Percentiles rank a stretch among this genome's conserved stretches.
Evolutionary conservation across 2,113 vertebrate species (phyloP).

Genomic region (Cyphotilapia sp.): DNA sequence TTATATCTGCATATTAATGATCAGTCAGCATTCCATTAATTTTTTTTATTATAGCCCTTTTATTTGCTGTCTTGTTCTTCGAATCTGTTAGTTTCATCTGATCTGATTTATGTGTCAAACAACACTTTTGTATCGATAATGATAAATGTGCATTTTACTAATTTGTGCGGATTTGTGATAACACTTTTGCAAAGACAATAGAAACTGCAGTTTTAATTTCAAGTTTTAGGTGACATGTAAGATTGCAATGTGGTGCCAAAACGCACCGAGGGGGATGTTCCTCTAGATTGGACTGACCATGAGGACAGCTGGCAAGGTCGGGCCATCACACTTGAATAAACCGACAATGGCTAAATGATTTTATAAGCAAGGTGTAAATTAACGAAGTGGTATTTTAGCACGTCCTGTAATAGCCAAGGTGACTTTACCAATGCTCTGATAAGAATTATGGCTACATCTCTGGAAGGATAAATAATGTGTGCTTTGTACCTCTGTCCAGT

Average conservation of each 20-base stretch:
- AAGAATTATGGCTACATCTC: constrained; percentile 20
- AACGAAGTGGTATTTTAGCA: constrained; percentile 45
- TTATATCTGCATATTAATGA: neutral
- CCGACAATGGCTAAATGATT: constrained; percentile 39
- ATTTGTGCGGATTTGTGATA: neutral
- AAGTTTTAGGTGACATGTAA: neutral
- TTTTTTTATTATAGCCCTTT: neutral
- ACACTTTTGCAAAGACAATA: neutral
- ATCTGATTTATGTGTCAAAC: neutral
- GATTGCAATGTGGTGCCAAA: neutral
- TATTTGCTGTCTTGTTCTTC: neutral
- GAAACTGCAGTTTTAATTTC: neutral
- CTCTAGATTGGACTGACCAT: neutral
- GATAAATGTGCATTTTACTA: neutral
- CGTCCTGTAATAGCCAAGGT: constrained; percentile 55
- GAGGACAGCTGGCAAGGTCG: constrained; percentile 31
- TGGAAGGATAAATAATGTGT: constrained; percentile 27
- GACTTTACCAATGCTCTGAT: constrained; percentile 38
- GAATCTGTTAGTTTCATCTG: neutral
- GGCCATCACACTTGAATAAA: constrained; percentile 16
- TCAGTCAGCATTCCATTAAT: neutral
- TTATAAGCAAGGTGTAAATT: constrained; percentile 31
- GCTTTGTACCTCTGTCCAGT: neutral
- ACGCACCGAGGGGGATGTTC: neutral
- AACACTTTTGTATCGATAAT: neutral